These are phyloP conservation scores for Drosophila mayaguana DNA, from an alignment of 2,888 invertebrate species.

Conservation along the genomic window DNA sequence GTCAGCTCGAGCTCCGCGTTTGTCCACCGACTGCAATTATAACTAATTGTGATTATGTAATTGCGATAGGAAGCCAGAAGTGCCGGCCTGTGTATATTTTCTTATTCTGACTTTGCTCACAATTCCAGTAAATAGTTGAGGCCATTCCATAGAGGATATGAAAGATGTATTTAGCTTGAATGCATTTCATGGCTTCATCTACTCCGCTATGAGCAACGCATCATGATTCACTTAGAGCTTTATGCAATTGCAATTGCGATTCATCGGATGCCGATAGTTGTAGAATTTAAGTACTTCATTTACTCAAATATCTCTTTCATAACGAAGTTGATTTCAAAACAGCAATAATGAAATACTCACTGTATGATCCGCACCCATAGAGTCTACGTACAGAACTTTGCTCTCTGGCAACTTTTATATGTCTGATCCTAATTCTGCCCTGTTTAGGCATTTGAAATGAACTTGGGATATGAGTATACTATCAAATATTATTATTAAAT, in stretches of 20 bases:
- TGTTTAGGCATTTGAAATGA: no score
- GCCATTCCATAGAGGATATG: not conserved
- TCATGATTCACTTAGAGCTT: not conserved
- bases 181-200: not conserved
- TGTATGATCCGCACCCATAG: no score
- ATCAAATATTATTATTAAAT: no score
- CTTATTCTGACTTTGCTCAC: not conserved
- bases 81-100: not conserved
- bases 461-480: no score
- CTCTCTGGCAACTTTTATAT: no score
- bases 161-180: not conserved
- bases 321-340: no score
- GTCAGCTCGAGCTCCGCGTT: not conserved
- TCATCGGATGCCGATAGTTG: not conserved
- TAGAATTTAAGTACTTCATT: not conserved
- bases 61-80: not conserved
- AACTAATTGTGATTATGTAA: slow-evolving; percentile 11
- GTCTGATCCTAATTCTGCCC: no score
- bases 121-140: not conserved
- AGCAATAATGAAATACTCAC: no score
- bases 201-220: not conserved
- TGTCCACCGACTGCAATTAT: slow-evolving; percentile 25
- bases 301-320: no score
- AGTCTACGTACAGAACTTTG: no score
- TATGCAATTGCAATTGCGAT: not conserved